These are phyloP conservation scores for Holcopasites calliopsidis DNA, from an alignment of 1,140 invertebrate genomes.

Conservation along the genomic window DNA sequence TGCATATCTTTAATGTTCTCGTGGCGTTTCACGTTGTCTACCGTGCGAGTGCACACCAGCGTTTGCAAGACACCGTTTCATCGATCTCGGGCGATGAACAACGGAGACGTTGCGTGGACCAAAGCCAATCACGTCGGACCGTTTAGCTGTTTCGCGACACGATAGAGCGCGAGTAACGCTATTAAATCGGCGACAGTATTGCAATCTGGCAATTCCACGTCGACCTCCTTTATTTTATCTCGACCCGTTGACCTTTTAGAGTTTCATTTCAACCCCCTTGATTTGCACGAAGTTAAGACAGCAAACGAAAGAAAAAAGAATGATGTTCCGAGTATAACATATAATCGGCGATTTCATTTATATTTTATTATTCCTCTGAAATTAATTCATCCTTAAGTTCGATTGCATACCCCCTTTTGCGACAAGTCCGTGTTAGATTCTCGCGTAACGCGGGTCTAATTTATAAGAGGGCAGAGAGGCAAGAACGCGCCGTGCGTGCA, in stretches of 20 bases:
- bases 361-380: too few species aligned
- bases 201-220: neutral
- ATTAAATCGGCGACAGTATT: neutral
- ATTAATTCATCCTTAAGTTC: too few species aligned
- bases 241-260: neutral
- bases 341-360: too few species aligned
- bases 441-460: neutral
- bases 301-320: too few species aligned
- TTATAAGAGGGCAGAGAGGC: too few species aligned
- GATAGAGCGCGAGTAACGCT: neutral
- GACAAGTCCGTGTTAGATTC: neutral
- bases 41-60: too few species aligned
- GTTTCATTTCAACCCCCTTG: neutral
- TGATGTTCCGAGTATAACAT: too few species aligned
- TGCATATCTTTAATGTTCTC: too few species aligned
- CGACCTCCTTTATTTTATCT: neutral
- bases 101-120: slow-evolving; percentile 24
- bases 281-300: too few species aligned
- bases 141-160: neutral
- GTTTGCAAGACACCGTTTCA: slow-evolving; percentile 10
- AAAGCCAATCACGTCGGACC: neutral
- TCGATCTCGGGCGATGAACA: slow-evolving; percentile 18
- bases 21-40: too few species aligned
- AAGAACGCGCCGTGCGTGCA: too few species aligned
- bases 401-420: too few species aligned